Conservation (phyloP, 1,140 invertebrate species). For the Oreohelix idahoensis region DNA sequence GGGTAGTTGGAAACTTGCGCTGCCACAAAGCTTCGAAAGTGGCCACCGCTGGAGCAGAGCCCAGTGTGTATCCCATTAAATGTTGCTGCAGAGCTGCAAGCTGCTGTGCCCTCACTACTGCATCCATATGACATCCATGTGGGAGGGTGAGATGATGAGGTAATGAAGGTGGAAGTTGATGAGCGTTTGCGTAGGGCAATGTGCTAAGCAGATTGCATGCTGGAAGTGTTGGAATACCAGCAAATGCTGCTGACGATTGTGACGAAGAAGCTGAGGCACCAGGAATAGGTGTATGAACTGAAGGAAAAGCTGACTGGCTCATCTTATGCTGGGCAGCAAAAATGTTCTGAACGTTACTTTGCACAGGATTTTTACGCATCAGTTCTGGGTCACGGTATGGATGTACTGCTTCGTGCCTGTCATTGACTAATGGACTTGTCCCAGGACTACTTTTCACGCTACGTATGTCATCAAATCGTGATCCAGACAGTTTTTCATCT, state of each 20-base stretch:
- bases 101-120: conserved; percentile 45
- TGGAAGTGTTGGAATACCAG: conserved; percentile 31
- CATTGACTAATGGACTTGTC: conserved; percentile 68
- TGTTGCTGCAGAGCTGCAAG: conserved; percentile 49
- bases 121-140: conserved; percentile 54
- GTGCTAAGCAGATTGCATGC: conserved; percentile 35
- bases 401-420: conserved; percentile 65
- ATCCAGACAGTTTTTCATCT: conserved; percentile 58
- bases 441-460: conserved; percentile 62
- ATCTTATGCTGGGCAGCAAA: conserved; percentile 38
- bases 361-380: conserved; percentile 70
- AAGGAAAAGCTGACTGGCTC: conserved; percentile 38
- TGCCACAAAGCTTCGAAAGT: conserved; percentile 71
- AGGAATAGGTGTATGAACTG: conserved; percentile 29
- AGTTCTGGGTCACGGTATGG: conserved; percentile 71
- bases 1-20: conserved; percentile 67
- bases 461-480: conserved; percentile 61
- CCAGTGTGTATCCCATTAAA: conserved; percentile 43
- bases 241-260: not conserved
- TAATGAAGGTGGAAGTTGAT: conserved; percentile 45
- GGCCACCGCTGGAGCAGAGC: conserved; percentile 49
- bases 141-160: conserved; percentile 51
- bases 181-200: conserved; percentile 52
- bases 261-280: conserved; percentile 16
- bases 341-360: conserved; percentile 61